Evolutionary conservation across 2,888 invertebrate species (phyloP).

Genomic region (Lypha dubia): DNA sequence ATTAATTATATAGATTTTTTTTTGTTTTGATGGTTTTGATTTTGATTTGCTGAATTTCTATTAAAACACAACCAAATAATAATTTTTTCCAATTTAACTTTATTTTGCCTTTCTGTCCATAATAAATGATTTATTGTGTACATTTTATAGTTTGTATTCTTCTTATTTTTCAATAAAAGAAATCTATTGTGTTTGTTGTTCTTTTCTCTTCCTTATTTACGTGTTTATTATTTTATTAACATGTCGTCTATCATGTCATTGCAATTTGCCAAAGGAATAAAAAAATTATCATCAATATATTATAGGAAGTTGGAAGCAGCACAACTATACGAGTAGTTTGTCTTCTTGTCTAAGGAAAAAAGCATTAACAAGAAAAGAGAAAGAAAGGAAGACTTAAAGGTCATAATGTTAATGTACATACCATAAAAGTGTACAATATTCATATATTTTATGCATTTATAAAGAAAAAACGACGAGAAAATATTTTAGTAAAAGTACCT

Average conservation of each 20-base stretch:
- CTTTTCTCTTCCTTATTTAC: slow-evolving; percentile 8
- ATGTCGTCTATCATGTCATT: slow-evolving; percentile 65
- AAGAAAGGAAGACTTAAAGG: slow-evolving; percentile 36
- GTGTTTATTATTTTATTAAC: slow-evolving; percentile 51
- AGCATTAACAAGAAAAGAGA: not conserved
- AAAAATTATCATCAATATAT: slow-evolving; percentile 64
- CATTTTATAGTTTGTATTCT: slow-evolving; percentile 25
- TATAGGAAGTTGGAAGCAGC: slow-evolving; percentile 21
- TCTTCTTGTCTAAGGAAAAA: not conserved
- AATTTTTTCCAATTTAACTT: no score
- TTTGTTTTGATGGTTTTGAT: no score
- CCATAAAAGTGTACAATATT: slow-evolving; percentile 13
- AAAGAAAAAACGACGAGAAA: slow-evolving; percentile 34
- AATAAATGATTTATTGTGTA: slow-evolving; percentile 37
- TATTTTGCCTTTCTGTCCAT: slow-evolving; percentile 17
- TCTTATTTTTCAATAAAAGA: slow-evolving; percentile 9
- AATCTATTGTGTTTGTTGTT: not conserved
- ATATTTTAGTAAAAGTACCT: slow-evolving; percentile 19
- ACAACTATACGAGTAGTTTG: slow-evolving; percentile 16
- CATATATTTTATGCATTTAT: slow-evolving; percentile 29
- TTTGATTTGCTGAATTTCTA: not conserved
- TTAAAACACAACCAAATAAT: no score
- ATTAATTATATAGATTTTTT: no score
- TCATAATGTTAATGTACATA: slow-evolving; percentile 44
- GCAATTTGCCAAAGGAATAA: slow-evolving; percentile 68